Conservation (phyloP, 2,888 invertebrate species). For the Drosophila mimica region DNA sequence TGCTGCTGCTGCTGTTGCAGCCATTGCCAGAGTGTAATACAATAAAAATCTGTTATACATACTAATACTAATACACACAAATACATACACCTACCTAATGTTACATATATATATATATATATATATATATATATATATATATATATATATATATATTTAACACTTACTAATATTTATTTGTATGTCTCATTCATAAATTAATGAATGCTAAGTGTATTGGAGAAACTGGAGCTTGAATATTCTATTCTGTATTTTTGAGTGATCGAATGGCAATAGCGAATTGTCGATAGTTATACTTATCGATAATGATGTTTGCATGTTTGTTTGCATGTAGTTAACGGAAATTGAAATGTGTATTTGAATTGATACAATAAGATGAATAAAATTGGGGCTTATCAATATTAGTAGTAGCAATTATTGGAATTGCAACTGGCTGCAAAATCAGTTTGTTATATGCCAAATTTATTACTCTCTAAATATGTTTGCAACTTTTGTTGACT, state of each 20-base stretch:
- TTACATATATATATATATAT: not conserved
- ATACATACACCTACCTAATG: not conserved
- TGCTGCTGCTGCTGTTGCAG: conserved; percentile 1
- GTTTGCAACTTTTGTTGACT: not conserved
- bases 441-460: not conserved
- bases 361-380: not conserved
- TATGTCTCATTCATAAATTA: not conserved
- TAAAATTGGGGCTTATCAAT: not conserved
- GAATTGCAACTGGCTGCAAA: not conserved
- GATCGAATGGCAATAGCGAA: not conserved
- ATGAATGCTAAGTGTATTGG: not conserved
- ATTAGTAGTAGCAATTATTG: not conserved
- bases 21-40: conserved; percentile 40
- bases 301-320: no score
- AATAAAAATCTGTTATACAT: conserved; percentile 16
- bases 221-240: not conserved
- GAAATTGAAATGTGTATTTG: not conserved
- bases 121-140: not conserved
- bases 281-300: not conserved
- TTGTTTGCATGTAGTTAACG: not conserved
- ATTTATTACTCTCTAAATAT: not conserved
- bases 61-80: not conserved
- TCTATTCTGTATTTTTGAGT: not conserved
- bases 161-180: not conserved
- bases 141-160: not conserved